Conservation (phyloP, 2,797 vertebrate genomes). For the Sebastes minor region DNA sequence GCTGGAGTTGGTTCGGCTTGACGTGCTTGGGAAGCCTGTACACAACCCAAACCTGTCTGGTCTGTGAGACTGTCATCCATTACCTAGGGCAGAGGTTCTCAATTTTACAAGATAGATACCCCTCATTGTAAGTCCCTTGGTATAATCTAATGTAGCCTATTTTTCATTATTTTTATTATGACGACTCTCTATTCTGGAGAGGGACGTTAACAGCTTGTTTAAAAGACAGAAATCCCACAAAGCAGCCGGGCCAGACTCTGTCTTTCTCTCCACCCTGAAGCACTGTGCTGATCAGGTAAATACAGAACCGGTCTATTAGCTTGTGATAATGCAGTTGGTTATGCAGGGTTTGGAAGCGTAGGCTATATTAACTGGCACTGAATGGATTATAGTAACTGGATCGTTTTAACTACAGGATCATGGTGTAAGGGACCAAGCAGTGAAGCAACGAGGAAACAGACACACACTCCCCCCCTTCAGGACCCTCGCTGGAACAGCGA, state of each 20-base stretch:
- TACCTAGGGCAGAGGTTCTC: neutral
- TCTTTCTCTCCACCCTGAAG: neutral
- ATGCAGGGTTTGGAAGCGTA: no score
- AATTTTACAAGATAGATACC: neutral
- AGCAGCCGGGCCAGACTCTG: neutral
- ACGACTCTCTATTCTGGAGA: neutral
- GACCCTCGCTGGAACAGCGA: no score
- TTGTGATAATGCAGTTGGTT: no score
- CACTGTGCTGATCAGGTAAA: no score
- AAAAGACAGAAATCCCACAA: neutral
- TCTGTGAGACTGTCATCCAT: neutral
- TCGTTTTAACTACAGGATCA: no score
- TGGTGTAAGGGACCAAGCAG: no score
- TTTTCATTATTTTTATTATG: neutral
- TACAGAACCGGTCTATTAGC: no score
- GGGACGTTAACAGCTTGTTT: neutral
- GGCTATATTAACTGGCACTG: no score
- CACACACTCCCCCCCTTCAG: no score
- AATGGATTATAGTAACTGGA: no score
- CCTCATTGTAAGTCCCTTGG: neutral
- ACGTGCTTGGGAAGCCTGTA: neutral
- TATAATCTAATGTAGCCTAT: neutral
- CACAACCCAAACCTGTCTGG: neutral
- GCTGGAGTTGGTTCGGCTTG: neutral
- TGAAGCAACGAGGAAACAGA: no score